phyloP scores from a whole-genome alignment of 2,797 vertebrate species.

The Poeciliopsis presidionis region DNA sequence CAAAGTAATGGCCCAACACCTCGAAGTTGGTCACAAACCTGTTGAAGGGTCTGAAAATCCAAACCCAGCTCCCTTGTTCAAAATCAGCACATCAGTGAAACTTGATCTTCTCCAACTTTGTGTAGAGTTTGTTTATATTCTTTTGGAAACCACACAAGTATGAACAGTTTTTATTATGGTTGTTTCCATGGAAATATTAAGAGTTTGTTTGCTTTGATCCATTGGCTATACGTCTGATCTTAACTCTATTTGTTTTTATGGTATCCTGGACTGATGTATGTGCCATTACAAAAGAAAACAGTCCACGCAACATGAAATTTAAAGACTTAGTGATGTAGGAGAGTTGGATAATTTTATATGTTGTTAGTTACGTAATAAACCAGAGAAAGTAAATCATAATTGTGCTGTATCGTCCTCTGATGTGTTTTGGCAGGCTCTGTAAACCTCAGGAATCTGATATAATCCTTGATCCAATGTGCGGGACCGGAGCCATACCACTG shows the following conservation, averaged over 20 bases:
- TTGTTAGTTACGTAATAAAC: not conserved
- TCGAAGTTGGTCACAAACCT: not conserved
- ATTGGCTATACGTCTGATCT: not conserved
- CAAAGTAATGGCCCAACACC: not conserved
- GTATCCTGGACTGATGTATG: not conserved
- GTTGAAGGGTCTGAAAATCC: not conserved
- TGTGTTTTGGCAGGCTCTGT: constrained; percentile 84
- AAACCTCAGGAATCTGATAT: constrained; percentile 90
- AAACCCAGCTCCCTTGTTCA: not conserved
- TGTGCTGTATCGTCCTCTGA: not conserved
- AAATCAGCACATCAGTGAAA: not conserved
- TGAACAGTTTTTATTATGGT: not conserved
- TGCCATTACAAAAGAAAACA: not conserved
- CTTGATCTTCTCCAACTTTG: not conserved
- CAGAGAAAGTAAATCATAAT: not conserved
- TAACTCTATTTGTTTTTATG: not conserved
- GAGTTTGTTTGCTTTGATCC: not conserved
- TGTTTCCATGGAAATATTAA: not conserved
- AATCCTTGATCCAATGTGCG: constrained; percentile 98
- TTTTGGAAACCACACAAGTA: not conserved
- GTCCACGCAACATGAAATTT: not conserved
- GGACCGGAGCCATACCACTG: constrained; percentile 94
- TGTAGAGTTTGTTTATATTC: not conserved
- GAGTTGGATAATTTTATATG: not conserved
- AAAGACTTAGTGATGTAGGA: not conserved